Evolutionary conservation across 2,113 vertebrate species (phyloP).

Genomic region (Laticauda colubrina): DNA sequence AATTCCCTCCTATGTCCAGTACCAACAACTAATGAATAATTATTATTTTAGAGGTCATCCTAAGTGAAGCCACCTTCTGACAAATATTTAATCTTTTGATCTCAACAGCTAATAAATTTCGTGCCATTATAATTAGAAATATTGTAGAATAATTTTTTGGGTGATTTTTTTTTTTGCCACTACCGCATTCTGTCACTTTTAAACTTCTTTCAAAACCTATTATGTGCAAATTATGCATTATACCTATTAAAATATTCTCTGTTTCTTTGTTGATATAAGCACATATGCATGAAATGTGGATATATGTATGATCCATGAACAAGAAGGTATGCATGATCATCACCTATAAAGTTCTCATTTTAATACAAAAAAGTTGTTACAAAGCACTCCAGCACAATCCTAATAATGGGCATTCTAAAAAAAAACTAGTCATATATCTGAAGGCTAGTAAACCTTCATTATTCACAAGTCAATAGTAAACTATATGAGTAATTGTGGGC

Average conservation of each 20-base stretch:
- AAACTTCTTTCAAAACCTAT: background rate
- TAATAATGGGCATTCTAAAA: conserved; percentile 49
- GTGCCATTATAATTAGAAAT: background rate
- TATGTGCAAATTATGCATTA: background rate
- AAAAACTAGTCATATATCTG: conserved; percentile 49
- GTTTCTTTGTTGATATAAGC: background rate
- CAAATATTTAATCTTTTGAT: background rate
- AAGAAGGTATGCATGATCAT: background rate
- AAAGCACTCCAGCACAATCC: conserved; percentile 33
- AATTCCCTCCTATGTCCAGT: background rate
- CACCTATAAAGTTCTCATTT: background rate
- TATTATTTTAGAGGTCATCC: background rate
- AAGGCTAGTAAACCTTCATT: conserved; percentile 52
- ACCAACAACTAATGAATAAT: background rate
- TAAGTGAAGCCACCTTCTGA: background rate
- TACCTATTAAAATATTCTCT: background rate
- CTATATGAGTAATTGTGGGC: conserved; percentile 22
- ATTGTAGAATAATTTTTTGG: background rate
- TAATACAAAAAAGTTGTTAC: background rate
- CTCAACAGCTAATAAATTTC: background rate
- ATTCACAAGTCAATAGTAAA: conserved; percentile 43
- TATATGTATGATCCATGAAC: background rate
- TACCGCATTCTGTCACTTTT: background rate
- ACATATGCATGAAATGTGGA: background rate
- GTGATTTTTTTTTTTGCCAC: background rate